Base-by-base conservation (phyloP, 2,888 invertebrate genomes). In the Heliothis peltigera region DNA sequence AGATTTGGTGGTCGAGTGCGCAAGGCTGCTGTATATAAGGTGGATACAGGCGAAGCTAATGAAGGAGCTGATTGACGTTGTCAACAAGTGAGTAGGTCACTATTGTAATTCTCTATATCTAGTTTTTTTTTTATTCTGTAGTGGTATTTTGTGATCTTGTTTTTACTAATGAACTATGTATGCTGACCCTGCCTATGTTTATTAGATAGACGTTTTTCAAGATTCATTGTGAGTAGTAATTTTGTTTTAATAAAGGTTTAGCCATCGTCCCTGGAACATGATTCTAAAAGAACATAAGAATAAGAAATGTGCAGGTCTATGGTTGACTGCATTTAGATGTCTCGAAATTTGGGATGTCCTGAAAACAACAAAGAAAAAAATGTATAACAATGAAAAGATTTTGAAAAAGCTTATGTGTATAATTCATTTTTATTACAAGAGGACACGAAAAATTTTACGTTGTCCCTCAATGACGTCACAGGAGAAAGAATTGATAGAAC, bases 281-380 rank as follows among this genome's bases (percentile, higher is more conserved):
- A 92, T 93, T 66, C 47, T 93, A 7, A 89, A 86, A 67, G 92
- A 93, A 63, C 84, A 90, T 64, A 87, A 89, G 58, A 82, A 82
- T 42, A 86, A 84, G 49, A 90, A 86, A 56, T 62, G 79, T 25
- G 77, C 80, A 5, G 86, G 87, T 0, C 72, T 92, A 1, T 94
- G 94, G 94, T 80, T 94, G 8, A 85, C 84, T 0, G 79, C 87
- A 1, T 71, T 80, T 21, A 88, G 90, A 1, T 86, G 90, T 43
- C 64, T 93, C 5, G 92, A 94, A 82, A 91, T 94, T 49, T 93
- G 92, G 92, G 84, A 91, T 43, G 84, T 89, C 39, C 58, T 93
- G 5, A 87, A 88, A 54, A 77, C 70, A 0, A 86, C 84, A 0
- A 87, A 81, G 63, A 87, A 81, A 59, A 89, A 86, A 67, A 70